Evolutionary conservation across 1,140 invertebrate species (phyloP), one percentile per base, ranked within the genome.

Genomic region (Hydropsyche tenuis): DNA sequence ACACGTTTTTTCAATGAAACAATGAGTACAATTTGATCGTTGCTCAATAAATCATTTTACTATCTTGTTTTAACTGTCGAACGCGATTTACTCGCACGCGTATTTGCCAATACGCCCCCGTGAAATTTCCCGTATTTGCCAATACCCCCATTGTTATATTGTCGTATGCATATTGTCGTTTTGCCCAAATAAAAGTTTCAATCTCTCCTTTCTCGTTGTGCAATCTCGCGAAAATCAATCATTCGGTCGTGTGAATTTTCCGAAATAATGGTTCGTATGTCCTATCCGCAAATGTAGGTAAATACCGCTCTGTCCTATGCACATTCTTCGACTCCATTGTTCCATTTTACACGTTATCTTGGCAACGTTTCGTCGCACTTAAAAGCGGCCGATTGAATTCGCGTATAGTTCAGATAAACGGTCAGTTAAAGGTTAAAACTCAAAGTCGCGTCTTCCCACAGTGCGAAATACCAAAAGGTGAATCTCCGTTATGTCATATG

Each of bases 401-500:
- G 20, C 6, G 6, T 37, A 37, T 9, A 9, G 9, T 37, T 37
- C 3, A 37, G 30, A 37, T 37, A 37, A 37, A 37, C 30, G 30
- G 30, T 37, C 30, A 37, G 30, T 37, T 48, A 48, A 18, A 18
- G 46, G 46, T 48, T 48, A 48, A 48, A n/a, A 7, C 48, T 53
- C 30, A 37, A 37, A 37, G 30, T 37, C n/a, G 48, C 16, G 48
- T 53, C 48, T 53, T 53, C 48, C 16, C 48, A 53, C 48, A 16
- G 16, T 53, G 16, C 20, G 9, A 53, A 53, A 53, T 53, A 53
- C 20, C 48, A 53, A 53, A 20, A 9, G 48, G 48, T 20, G 48
- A 53, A 20, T 53, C 48, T 16, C 48, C 48, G 48, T 53, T 53
- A 53, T 53, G 48, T 53, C 48, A 53, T 53, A 37, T 37, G 30